A percentile compares a stretch with the other conserved stretches of the same genome.
Evolutionary conservation across 2,113 vertebrate genomes (phyloP).

Genomic region (Entomyzon cyanotis): DNA sequence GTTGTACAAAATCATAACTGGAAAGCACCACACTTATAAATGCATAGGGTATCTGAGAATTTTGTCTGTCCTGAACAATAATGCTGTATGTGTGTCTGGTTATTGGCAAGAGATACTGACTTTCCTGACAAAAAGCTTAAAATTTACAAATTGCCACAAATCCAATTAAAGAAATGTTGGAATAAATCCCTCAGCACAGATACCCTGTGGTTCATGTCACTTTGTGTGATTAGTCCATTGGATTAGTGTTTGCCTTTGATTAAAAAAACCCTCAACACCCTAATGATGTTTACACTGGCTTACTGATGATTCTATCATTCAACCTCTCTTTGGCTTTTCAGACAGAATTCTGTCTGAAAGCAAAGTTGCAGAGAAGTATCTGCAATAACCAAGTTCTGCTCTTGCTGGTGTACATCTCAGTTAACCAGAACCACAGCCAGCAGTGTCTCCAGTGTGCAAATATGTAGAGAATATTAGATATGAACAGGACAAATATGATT

Average conservation of each 20-base stretch:
- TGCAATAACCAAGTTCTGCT: neutral
- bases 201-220: neutral
- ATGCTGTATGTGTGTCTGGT: neutral
- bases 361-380: neutral
- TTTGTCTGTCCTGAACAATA: neutral
- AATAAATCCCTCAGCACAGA: neutral
- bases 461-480: neutral
- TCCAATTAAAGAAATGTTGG: neutral
- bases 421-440: neutral
- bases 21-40: neutral
- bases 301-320: neutral
- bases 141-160: neutral
- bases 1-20: neutral
- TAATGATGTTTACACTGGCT: constrained; percentile 3
- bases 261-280: neutral
- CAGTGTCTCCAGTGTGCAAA: neutral
- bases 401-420: neutral
- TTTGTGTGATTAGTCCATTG: neutral
- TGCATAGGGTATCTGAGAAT: neutral
- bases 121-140: neutral
- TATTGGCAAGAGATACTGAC: neutral
- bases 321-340: neutral
- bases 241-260: constrained; percentile 17
- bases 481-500: neutral
- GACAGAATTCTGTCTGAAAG: neutral